Conservation (phyloP, 2,888 invertebrate species). For the Acleris cristana region DNA sequence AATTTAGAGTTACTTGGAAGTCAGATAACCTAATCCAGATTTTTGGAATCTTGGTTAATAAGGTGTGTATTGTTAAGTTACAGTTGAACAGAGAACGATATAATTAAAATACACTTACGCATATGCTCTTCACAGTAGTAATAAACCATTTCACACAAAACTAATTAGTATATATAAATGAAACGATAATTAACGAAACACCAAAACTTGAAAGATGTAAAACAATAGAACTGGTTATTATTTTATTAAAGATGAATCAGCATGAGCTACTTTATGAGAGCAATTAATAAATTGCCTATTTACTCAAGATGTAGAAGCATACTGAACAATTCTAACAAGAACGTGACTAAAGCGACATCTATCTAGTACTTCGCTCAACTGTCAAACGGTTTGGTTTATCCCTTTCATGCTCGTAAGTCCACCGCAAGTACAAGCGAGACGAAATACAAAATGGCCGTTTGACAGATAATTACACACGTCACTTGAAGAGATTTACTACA, state of each 20-base stretch:
- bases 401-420: background rate
- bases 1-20: too few relatives aligned
- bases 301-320: background rate
- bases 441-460: background rate
- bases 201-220: too few relatives aligned
- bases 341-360: constrained; percentile 3
- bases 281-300: constrained; percentile 5
- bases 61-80: too few relatives aligned
- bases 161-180: background rate
- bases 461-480: constrained; percentile 1
- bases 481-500: background rate
- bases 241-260: too few relatives aligned
- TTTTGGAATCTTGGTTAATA: too few relatives aligned
- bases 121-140: constrained; percentile 15
- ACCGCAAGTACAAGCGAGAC: background rate
- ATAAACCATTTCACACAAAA: constrained; percentile 26
- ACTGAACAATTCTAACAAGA: background rate
- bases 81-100: background rate
- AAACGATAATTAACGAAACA: too few relatives aligned
- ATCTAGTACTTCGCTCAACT: background rate
- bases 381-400: background rate
- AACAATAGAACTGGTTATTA: too few relatives aligned
- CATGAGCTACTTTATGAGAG: constrained; percentile 1
- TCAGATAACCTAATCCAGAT: too few relatives aligned
- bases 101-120: constrained; percentile 14